Base-by-base conservation (phyloP, 2,888 invertebrate genomes). In the Liodrosophila aerea region DNA sequence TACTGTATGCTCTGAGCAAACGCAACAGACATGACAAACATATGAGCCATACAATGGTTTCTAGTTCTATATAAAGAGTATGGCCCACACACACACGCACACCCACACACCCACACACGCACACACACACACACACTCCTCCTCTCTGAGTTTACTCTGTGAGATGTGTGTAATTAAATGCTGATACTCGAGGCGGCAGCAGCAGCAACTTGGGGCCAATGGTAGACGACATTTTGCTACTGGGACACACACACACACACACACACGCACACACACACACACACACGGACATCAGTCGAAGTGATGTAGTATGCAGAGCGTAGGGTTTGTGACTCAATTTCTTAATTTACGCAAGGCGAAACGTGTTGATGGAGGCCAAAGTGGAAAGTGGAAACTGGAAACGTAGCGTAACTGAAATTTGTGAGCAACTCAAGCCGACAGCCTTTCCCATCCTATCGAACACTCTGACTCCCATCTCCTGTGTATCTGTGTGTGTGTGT, bases 101-200 rank as follows among this genome's bases (percentile, higher is more conserved):
- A n/a, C n/a, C n/a, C n/a, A n/a, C n/a, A n/a, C n/a, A n/a, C n/a
- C n/a, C n/a, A n/a, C n/a, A n/a, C n/a, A n/a, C n/a, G n/a, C n/a
- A n/a, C n/a, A n/a, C n/a, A n/a, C n/a, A n/a, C n/a, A n/a, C n/a
- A n/a, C n/a, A n/a, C n/a, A n/a, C 16, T 18, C 4, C n/a, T 9
- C 1, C 9, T 7, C 4, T 8, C 8, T 11, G 5, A 2, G 11
- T 11, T 27, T 22, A n/a, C 27, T 4, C 9, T 4, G 3, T 1
- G n/a, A 47, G 37, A 39, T 53, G 50, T 59, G 61, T 78, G 85
- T 86, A 86, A 81, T 83, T 83, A 83, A 83, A 82, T 76, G 76
- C 67, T 73, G 75, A 76, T 65, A 43, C 66, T 39, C 37, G 62
- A 61, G 62, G 47, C 54, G 51, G 45, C 15, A 44, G 59, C 64